Base-by-base conservation (phyloP, 2,888 invertebrate species). In the Drosophila mimetica region DNA sequence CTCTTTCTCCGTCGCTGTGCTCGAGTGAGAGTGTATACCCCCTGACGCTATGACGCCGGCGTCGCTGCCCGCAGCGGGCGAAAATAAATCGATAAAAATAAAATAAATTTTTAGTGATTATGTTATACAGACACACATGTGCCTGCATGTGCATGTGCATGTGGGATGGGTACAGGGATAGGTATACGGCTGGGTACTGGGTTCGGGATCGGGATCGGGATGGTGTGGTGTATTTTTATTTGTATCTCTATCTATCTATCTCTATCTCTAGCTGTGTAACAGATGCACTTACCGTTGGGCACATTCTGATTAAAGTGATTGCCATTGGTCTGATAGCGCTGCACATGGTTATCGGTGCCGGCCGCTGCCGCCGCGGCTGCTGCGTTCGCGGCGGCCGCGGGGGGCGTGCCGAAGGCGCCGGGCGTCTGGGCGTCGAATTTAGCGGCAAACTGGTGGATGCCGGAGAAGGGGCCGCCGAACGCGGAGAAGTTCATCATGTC, bases 401-500 rank as follows among this genome's bases (percentile, higher is more conserved):
- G 89, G 73, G 91, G 91, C 77, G 91, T 90, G 46, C 90, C 87
- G 75, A 92, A 92, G 57, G 91, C 91, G 57, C 92, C 92, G 75
- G 90, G 90, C 74, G 90, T 89, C 71, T 90, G 89, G 82, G 92
- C 91, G 77, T 92, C 92, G 84, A 92, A 92, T 89, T 92, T 92
- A 70, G 91, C 91, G 70, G 92, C 92, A 89, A 92, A 92, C 77
- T 92, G 92, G 86, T 92, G 92, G 71, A 92, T 92, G 74, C 92
- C 92, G 74, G 91, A 91, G 79, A 92, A 92, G 47, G 91, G 91
- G 73, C 91, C 92, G 77, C 91, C 92, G 71, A 92, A 92, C 61
- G 92, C 92, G 65, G 92, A 91, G 88, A 92, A 92, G 90, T 92
- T 92, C 92, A 92, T 92, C 90, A 91, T 91, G 79, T 79, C 88